A percentile compares a stretch with the other conserved stretches of the same genome.
Conservation (phyloP, 2,888 invertebrate species). For the Sinotaia quadrata region DNA sequence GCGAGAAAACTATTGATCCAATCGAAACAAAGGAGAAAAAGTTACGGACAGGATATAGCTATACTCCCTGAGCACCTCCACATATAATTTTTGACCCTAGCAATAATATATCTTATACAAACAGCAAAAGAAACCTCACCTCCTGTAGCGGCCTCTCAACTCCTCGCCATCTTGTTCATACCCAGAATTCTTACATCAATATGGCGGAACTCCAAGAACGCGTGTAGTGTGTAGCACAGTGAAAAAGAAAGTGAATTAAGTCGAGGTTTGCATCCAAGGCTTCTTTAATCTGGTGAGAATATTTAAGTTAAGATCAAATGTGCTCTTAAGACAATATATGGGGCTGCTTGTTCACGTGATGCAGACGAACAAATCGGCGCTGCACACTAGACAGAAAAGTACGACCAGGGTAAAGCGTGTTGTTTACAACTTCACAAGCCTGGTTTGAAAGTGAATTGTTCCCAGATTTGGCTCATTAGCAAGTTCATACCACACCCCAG, state of each 20-base stretch:
- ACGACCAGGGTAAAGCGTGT: not conserved
- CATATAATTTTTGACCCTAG: not conserved
- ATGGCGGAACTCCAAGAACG: slow-evolving; percentile 35
- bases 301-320: slow-evolving; percentile 1
- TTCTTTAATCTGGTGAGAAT: slow-evolving; percentile 13
- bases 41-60: slow-evolving; percentile 13
- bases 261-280: not conserved
- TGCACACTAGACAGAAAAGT: slow-evolving; percentile 1
- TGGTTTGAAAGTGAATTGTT: slow-evolving; percentile 18
- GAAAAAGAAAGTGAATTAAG: slow-evolving; percentile 24
- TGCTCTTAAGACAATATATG: not conserved
- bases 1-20: slow-evolving; percentile 25
- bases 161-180: slow-evolving; percentile 41
- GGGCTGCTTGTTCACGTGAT: not conserved
- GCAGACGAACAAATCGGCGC: not conserved
- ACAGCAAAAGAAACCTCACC: slow-evolving; percentile 36
- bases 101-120: slow-evolving; percentile 1
- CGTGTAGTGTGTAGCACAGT: slow-evolving; percentile 20
- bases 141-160: slow-evolving; percentile 36
- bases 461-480: slow-evolving; percentile 25
- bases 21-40: slow-evolving; percentile 23
- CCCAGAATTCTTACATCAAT: slow-evolving; percentile 38
- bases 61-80: not conserved
- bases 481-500: slow-evolving; percentile 25
- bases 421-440: not conserved